Evolutionary conservation across 1,140 invertebrate genomes (phyloP), one percentile per base, ranked within the genome.

Genomic region (Bilobella aurantiaca): DNA sequence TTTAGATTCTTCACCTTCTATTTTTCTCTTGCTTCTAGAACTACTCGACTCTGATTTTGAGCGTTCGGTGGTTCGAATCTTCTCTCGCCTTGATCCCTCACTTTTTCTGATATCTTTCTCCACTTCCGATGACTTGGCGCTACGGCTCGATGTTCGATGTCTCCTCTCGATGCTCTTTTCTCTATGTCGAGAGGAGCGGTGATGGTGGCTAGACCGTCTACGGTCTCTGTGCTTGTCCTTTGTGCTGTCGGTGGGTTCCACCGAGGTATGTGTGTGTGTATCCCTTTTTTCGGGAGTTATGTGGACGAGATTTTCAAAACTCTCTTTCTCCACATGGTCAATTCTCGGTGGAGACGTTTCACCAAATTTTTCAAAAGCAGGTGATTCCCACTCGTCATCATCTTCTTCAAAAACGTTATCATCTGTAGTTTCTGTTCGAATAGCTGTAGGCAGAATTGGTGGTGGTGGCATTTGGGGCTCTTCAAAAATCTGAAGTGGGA

Each of bases 341-440:
- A 53, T 23, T 53, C 21, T 12, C 8, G 49, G 49, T 14, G 49
- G 49, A 14, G 49, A 53, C 49, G 23, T 53, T 12, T 53, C 49
- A 14, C 23, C 49, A 53, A 53, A 53, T 23, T 53, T 53, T 23
- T 53, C 49, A 53, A 53, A 53, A 53, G 49, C 49, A 23, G 49
- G 49, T 5, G 49, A 53, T 23, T 53, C 49, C 49, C 8, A 53
- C 3, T 53, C 49, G 25, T 53, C 49, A 12, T 53, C 49, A 5
- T 53, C 49, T 12, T 53, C 49, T 14, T 14, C 8, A 12, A 18
- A 12, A 16, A 53, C 25, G 14, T 8, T 12, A 8, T 42, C 34
- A 8, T 42, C 34, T 53, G 12, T 12, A 53, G 49, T 23, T 53
- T 23, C 49, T 53, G 14, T 23, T 42, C 8, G 34, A 12, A n/a